phyloP scores from a whole-genome alignment of 2,797 vertebrate species.

The Margarornis squamiger region DNA sequence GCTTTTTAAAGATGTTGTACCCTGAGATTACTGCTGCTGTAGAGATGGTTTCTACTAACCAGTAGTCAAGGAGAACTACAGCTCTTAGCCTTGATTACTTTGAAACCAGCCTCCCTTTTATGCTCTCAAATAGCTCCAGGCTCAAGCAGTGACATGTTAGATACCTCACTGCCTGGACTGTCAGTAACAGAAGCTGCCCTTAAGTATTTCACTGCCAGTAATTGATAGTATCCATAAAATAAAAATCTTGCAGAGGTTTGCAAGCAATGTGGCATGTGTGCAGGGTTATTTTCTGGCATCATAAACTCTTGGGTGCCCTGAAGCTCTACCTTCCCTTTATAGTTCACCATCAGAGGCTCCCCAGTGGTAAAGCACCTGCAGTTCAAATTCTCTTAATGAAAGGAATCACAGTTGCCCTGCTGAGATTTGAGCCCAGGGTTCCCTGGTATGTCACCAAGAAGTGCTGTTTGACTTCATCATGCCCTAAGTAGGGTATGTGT shows the following conservation, averaged over 20 bases:
- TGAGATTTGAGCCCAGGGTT: background rate
- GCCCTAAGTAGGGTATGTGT: rapidly evolving
- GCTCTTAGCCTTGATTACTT: constrained; percentile 19
- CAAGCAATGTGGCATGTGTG: background rate
- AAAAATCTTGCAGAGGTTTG: background rate
- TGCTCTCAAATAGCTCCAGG: background rate
- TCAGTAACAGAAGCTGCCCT: background rate
- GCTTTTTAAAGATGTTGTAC: constrained; percentile 11
- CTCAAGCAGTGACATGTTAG: background rate
- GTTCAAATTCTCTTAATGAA: background rate
- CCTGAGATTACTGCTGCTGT: background rate
- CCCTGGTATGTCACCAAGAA: background rate
- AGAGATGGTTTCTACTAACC: background rate
- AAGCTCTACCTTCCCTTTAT: background rate
- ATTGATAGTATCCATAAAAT: background rate
- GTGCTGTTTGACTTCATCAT: background rate
- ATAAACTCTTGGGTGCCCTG: background rate
- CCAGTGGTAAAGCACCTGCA: background rate
- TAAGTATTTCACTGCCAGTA: background rate
- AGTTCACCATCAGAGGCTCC: background rate
- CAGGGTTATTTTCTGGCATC: background rate
- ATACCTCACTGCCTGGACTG: background rate
- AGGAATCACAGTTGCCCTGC: background rate
- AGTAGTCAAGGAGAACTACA: constrained; percentile 1
- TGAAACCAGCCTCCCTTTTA: constrained; percentile 2